Evolutionary conservation across 2,797 vertebrate species (phyloP).

Genomic region (Spinus olivaceus): DNA sequence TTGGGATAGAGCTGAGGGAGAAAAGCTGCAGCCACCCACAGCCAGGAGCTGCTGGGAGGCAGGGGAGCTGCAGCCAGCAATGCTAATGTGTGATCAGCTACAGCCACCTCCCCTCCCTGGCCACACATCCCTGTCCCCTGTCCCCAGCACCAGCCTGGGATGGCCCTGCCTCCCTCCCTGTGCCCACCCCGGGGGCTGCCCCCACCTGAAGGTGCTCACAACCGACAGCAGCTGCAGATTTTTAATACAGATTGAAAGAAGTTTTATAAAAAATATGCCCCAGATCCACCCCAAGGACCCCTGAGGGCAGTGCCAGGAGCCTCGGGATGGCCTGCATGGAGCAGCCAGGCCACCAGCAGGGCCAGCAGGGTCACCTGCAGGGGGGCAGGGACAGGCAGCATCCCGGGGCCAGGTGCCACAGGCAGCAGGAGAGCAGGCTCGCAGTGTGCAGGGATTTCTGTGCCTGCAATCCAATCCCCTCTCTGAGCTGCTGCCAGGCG

Average conservation of each 20-base stretch:
- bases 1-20: neutral
- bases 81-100: neutral
- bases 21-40: neutral
- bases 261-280: neutral
- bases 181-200: neutral
- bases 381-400: neutral
- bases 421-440: neutral
- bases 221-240: neutral
- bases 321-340: fast-evolving
- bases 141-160: neutral
- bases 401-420: neutral
- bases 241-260: neutral
- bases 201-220: neutral
- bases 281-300: neutral
- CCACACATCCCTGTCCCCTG: fast-evolving
- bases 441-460: conserved; percentile 12
- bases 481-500: neutral
- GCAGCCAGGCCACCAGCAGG: neutral
- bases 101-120: neutral
- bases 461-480: neutral
- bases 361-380: neutral
- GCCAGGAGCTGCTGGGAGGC: neutral
- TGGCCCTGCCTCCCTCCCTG: fast-evolving
- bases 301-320: neutral
- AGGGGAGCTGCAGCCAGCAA: neutral